phyloP scores from a whole-genome alignment of 2,113 vertebrate genomes.

The Columbina picui region DNA sequence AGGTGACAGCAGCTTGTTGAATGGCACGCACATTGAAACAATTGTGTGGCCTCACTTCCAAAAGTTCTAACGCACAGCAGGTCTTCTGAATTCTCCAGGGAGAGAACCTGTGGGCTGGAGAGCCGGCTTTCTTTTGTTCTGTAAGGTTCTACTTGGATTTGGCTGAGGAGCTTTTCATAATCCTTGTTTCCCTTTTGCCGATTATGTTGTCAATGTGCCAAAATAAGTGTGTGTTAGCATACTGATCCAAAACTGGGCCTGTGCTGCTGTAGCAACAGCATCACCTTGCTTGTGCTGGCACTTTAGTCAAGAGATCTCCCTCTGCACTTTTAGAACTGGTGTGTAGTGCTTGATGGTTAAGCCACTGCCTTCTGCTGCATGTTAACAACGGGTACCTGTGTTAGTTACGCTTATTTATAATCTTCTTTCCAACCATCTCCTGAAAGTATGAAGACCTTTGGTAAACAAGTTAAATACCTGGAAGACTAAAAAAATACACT shows the following conservation, averaged over 20 bases:
- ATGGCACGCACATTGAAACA: neutral
- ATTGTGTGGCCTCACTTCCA: neutral
- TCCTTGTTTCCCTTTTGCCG: neutral
- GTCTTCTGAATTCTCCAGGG: neutral
- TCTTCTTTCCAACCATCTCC: neutral
- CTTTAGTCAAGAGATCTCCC: neutral
- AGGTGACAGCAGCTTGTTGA: slow-evolving; percentile 10
- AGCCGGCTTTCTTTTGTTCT: slow-evolving; percentile 15
- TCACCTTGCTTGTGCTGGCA: neutral
- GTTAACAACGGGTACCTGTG: neutral
- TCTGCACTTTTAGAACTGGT: neutral
- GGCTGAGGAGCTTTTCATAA: slow-evolving; percentile 51
- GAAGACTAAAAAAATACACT: neutral
- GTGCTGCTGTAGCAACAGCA: neutral
- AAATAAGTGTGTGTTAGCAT: neutral
- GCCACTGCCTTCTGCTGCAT: neutral
- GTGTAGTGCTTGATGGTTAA: neutral
- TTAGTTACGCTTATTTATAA: neutral
- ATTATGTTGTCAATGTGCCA: neutral
- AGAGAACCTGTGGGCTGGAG: neutral
- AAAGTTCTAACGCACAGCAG: neutral
- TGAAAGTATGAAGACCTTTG: neutral
- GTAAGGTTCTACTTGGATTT: neutral
- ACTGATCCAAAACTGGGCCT: neutral
- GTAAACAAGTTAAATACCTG: neutral